A percentile compares a stretch with the other conserved stretches of the same genome.
phyloP scores from a whole-genome alignment of 2,888 invertebrate genomes.

The Hybos culiciformis region DNA sequence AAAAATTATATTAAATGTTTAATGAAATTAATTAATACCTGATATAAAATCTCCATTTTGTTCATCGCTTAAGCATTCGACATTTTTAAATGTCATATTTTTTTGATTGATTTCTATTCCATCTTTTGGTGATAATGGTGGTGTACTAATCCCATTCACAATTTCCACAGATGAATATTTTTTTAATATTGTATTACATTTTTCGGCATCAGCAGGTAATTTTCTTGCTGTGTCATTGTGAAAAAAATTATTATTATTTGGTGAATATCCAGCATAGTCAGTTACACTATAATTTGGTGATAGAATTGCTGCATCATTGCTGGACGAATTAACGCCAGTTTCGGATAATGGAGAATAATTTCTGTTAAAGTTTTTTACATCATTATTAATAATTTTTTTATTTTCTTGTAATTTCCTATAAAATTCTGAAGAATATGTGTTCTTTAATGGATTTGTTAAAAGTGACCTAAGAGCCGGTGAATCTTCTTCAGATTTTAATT shows the following conservation, averaged over 20 bases:
- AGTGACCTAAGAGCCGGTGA: constrained; percentile 46
- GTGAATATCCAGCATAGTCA: constrained; percentile 27
- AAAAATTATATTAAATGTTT: too few relatives aligned
- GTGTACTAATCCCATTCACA: constrained; percentile 30
- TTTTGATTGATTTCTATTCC: constrained; percentile 10
- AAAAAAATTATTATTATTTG: too few relatives aligned
- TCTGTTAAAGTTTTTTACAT: constrained; percentile 13
- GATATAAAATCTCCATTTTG: constrained; percentile 12
- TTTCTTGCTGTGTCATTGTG: too few relatives aligned
- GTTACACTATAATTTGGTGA: constrained; percentile 28
- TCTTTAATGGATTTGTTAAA: constrained; percentile 37
- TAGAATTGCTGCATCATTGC: constrained; percentile 20
- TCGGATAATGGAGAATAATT: constrained; percentile 24
- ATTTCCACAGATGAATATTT: constrained; percentile 20
- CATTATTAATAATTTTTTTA: too few relatives aligned
- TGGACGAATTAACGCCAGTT: constrained; percentile 14
- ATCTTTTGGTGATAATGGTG: constrained; percentile 30
- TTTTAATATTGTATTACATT: too few relatives aligned
- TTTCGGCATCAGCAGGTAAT: too few relatives aligned
- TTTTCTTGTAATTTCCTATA: too few relatives aligned
- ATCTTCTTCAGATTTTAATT: constrained; percentile 25
- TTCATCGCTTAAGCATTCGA: constrained; percentile 10
- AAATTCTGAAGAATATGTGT: too few relatives aligned
- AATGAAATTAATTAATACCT: constrained; percentile 6
- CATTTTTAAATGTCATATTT: constrained; percentile 9